Evolutionary conservation across 2,888 invertebrate genomes (phyloP).

Genomic region (Orthosia gothica): DNA sequence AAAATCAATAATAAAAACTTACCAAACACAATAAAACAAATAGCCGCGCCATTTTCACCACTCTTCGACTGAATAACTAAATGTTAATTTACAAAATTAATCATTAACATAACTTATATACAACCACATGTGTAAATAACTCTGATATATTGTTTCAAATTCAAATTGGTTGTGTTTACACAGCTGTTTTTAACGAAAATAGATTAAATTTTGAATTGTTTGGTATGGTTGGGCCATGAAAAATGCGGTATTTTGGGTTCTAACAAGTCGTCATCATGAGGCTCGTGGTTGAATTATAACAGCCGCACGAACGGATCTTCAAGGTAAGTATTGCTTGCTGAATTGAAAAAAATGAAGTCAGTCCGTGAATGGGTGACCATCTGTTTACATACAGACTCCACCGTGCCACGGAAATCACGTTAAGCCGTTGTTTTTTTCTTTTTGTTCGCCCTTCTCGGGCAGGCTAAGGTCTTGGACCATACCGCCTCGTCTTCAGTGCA

Average conservation of each 20-base stretch:
- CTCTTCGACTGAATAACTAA: conserved; percentile 4
- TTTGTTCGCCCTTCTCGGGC: no score
- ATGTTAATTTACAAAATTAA: conserved; percentile 20
- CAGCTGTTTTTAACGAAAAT: conserved; percentile 28
- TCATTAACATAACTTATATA: conserved; percentile 37
- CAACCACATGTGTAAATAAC: conserved; percentile 21
- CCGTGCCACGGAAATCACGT: no score
- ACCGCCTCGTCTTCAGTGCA: no score
- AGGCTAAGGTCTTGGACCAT: no score
- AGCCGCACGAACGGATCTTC: no score
- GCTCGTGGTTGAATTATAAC: no score
- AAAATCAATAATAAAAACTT: conserved; percentile 6
- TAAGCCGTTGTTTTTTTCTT: no score
- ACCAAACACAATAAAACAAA: conserved; percentile 43
- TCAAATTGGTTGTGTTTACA: not conserved
- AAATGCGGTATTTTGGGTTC: not conserved
- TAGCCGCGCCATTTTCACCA: conserved; percentile 17
- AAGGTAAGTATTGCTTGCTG: not conserved
- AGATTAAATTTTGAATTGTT: not conserved
- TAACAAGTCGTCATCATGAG: not conserved
- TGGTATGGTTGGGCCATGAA: not conserved
- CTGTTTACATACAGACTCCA: no score
- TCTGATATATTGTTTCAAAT: not conserved
- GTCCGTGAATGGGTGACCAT: no score
- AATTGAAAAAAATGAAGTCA: no score